phyloP scores from a whole-genome alignment of 2,797 vertebrate species.

The Phrynocephalus guinanensis region DNA sequence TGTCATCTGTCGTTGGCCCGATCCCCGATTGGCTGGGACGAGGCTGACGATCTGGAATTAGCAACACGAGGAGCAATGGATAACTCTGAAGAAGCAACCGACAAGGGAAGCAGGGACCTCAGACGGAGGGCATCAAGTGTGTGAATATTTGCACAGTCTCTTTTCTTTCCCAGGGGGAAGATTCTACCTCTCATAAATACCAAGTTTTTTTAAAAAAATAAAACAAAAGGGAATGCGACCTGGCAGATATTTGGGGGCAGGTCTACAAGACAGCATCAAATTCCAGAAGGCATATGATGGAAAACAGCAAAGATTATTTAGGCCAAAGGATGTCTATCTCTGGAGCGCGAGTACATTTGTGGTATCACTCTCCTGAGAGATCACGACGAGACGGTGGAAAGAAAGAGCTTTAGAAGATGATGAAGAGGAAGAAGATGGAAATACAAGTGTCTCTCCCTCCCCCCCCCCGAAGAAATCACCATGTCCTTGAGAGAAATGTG shows the following conservation, averaged over 20 bases:
- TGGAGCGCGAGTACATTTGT: too few relatives aligned
- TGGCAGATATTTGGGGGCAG: neutral
- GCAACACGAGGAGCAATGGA: too few relatives aligned
- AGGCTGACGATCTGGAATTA: too few relatives aligned
- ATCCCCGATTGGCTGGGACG: neutral
- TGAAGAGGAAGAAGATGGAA: too few relatives aligned
- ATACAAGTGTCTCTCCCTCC: neutral
- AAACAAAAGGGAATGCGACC: neutral
- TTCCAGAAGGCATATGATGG: neutral
- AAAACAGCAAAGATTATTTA: neutral
- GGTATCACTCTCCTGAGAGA: too few relatives aligned
- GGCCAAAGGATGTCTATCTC: too few relatives aligned
- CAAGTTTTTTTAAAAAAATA: neutral
- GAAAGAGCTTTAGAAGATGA: too few relatives aligned
- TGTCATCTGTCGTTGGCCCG: neutral
- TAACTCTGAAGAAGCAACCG: neutral
- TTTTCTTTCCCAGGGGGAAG: neutral
- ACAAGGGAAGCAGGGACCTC: too few relatives aligned
- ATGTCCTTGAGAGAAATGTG: neutral
- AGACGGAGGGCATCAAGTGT: neutral
- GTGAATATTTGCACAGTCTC: neutral
- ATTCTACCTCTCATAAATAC: neutral
- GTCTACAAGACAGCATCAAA: neutral
- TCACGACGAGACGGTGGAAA: too few relatives aligned
- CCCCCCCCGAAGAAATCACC: neutral